phyloP scores from a whole-genome alignment of 2,113 vertebrate species.

The Psammodynastes pulverulentus region DNA sequence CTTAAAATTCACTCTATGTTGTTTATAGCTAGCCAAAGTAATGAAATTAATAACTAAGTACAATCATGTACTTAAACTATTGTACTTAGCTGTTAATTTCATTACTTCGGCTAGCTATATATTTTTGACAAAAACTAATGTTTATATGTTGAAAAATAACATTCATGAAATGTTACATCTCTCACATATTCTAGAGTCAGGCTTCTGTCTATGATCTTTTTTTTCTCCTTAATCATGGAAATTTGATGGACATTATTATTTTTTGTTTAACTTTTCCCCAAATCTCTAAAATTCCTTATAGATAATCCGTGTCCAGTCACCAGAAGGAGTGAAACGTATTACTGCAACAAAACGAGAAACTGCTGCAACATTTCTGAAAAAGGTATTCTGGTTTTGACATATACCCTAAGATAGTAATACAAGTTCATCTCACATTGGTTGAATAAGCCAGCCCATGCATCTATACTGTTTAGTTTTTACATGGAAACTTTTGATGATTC shows the following conservation, averaged over 20 bases:
- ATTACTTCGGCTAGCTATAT: not conserved
- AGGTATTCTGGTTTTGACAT: conserved; percentile 71
- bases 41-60: too few species aligned
- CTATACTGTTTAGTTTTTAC: not conserved
- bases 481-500: accelerated
- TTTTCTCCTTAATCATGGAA: not conserved
- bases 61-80: too few species aligned
- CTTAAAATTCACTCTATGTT: not conserved
- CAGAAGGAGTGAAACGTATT: conserved; percentile 92
- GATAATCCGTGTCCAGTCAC: conserved; percentile 94
- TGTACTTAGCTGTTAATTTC: not conserved
- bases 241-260: not conserved
- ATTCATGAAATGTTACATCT: not conserved
- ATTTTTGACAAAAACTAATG: not conserved
- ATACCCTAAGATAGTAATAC: accelerated
- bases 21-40: not conserved
- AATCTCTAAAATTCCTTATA: conserved; percentile 45
- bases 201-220: not conserved
- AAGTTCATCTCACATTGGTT: not conserved
- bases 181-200: not conserved
- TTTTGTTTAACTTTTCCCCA: not conserved
- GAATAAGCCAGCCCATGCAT: not conserved
- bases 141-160: not conserved
- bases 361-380: conserved; percentile 87
- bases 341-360: conserved; percentile 87